Evolutionary conservation across 92 coral and sea anemone species (phyloP).

Genomic region (Palythoa caribaeorum): DNA sequence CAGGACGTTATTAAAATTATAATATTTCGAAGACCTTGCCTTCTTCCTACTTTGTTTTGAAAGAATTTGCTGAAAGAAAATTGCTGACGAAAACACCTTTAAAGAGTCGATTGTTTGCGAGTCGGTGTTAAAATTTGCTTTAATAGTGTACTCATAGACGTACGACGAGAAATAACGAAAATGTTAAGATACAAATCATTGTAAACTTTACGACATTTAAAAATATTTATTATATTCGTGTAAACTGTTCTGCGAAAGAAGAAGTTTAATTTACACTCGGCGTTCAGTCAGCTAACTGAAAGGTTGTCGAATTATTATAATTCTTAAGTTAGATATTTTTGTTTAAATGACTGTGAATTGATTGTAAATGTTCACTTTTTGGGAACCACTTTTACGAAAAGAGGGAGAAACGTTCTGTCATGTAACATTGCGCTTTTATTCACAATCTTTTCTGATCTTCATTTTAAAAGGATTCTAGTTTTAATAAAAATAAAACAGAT

Average conservation of each 20-base stretch:
- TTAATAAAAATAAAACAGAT: neutral
- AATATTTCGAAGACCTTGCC: neutral
- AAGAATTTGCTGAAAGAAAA: neutral
- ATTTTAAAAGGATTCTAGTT: too few relatives aligned
- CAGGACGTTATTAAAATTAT: constrained; percentile 15
- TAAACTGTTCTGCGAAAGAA: neutral
- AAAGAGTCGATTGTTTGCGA: neutral
- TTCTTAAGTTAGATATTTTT: neutral
- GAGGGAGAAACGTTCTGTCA: neutral
- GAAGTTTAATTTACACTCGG: neutral
- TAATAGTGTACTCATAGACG: neutral
- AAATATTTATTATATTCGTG: neutral
- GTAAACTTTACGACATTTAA: neutral
- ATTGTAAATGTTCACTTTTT: too few relatives aligned
- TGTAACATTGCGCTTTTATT: neutral
- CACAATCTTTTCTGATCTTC: too few relatives aligned
- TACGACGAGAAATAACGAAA: neutral
- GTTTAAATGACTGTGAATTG: too few relatives aligned
- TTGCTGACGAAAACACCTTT: neutral
- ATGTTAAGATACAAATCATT: neutral
- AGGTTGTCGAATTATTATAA: neutral
- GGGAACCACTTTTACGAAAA: neutral
- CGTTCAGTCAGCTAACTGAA: neutral
- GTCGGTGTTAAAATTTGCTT: neutral
- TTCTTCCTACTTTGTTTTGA: neutral